Base-by-base conservation (phyloP, 2,113 vertebrate species). In the Pelusios castaneus region DNA sequence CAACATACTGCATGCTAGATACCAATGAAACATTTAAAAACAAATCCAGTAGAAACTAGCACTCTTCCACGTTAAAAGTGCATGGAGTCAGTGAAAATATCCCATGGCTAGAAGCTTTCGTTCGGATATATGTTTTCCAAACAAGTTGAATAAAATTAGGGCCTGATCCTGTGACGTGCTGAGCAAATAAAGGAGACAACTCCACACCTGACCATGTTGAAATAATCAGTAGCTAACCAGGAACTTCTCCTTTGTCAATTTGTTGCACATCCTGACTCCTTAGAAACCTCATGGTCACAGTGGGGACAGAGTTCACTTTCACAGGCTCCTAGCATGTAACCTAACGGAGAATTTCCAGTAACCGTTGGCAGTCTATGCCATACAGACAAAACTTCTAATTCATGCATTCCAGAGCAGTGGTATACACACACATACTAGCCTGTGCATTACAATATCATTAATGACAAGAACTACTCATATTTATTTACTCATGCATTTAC, bases 21-120 rank as follows among this genome's bases (percentile, higher is more conserved):
- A 67, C 14, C 41, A 79, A 80, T 94, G 90, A 81, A 41, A 45
- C n/a, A 58, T 4, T 4, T 41, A 76, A 83, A 89, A 73, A 90
- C 80, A 14, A 21, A 19, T 31, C n/a, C 76, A 47, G 14, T 47
- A 94, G 56, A 73, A 89, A 41, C 43, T 14, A 2, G 56, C 76
- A 70, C 89, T 56, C 16, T 89, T 89, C 52, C 76, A 45, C 77
- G 49, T 6, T 0, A 0, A 0, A 1, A 25, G 81, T 54, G 81
- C 70, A 55, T 81, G 70, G 27, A 24, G 38, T 81, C 4, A 19
- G 14, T 22, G 81, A 41, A n/a, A 89, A 92, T 24, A 83, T 2
- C 70, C 56, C 1, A 56, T 1, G 10, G 47, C 47, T 47, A 16
- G 78, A 8, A 87, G 41, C 55, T 12, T 41, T 82, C 31, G 16